A percentile compares a stretch with the other conserved stretches of the same genome.
These are phyloP conservation scores for Cavia porcellus DNA, from an alignment of 2,113 vertebrate genomes.

Conservation along the genomic window DNA sequence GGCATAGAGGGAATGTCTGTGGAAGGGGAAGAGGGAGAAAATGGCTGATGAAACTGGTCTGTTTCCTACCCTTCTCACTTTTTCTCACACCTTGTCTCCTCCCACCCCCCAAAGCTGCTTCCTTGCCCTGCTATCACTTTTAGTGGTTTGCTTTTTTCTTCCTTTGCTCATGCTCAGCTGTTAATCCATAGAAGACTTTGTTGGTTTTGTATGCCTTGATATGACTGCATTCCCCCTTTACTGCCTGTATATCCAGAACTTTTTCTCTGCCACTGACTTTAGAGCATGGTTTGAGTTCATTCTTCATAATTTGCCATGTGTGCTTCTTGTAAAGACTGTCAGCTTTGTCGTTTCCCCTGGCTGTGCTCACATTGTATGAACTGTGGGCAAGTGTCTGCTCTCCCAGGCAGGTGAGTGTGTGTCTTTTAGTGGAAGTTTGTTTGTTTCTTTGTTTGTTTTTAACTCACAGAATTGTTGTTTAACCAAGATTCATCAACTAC, in stretches of 20 bases:
- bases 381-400: slow-evolving; percentile 77
- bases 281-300: slow-evolving; percentile 64
- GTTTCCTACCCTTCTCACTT: slow-evolving; percentile 75
- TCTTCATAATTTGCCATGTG: slow-evolving; percentile 27
- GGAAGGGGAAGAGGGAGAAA: slow-evolving; percentile 44
- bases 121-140: slow-evolving; percentile 59
- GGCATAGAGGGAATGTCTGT: slow-evolving; percentile 13
- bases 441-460: slow-evolving; percentile 42
- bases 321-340: slow-evolving; percentile 56
- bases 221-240: slow-evolving; percentile 54
- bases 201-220: slow-evolving; percentile 60
- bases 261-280: slow-evolving; percentile 57
- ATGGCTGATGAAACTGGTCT: slow-evolving; percentile 61
- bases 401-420: slow-evolving; percentile 74
- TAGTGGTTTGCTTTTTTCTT: slow-evolving; percentile 60
- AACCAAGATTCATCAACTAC: slow-evolving; percentile 19
- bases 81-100: slow-evolving; percentile 73
- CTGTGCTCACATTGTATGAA: slow-evolving; percentile 71
- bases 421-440: slow-evolving; percentile 65
- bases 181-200: slow-evolving; percentile 60
- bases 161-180: slow-evolving; percentile 49
- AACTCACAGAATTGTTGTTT: slow-evolving; percentile 54
- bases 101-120: slow-evolving; percentile 63
- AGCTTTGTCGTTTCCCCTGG: slow-evolving; percentile 72
- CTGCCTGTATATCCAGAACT: slow-evolving; percentile 31